Percentiles rank a stretch among this genome's conserved stretches.
phyloP scores from a whole-genome alignment of 1,140 invertebrate genomes.

The Zaprionus vittiger region DNA sequence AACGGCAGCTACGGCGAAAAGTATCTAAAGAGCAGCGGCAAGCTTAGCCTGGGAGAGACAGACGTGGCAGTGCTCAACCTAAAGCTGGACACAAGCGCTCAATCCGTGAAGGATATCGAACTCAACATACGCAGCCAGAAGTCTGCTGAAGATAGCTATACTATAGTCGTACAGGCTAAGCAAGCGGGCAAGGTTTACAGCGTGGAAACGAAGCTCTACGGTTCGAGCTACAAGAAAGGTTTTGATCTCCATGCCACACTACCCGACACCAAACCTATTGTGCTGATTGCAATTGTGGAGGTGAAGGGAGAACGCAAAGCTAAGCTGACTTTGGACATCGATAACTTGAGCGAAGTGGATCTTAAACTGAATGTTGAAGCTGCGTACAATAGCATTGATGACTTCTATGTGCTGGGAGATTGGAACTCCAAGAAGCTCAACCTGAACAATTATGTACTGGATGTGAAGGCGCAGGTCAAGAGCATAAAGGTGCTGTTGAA shows the following conservation, averaged over 20 bases:
- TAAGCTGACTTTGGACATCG: slow-evolving; percentile 85
- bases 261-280: slow-evolving; percentile 80
- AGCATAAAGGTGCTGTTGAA: slow-evolving; percentile 87
- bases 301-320: slow-evolving; percentile 86
- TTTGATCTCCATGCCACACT: slow-evolving; percentile 43
- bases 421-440: slow-evolving; percentile 89
- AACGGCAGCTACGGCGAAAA: slow-evolving; percentile 57
- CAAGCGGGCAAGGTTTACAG: slow-evolving; percentile 48
- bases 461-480: slow-evolving; percentile 88
- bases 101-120: slow-evolving; percentile 86
- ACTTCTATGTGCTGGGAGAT: slow-evolving; percentile 87
- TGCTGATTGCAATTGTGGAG: slow-evolving; percentile 86
- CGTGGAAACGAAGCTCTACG: slow-evolving; percentile 53
- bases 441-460: slow-evolving; percentile 88
- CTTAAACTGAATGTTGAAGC: slow-evolving; percentile 86
- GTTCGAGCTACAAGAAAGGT: slow-evolving; percentile 66
- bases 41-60: slow-evolving; percentile 28
- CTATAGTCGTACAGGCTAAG: slow-evolving; percentile 37
- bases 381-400: slow-evolving; percentile 87
- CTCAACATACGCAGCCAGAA: slow-evolving; percentile 86
- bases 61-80: slow-evolving; percentile 38
- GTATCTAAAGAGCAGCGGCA: slow-evolving; percentile 53
- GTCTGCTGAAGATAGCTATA: slow-evolving; percentile 84
- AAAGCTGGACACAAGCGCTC: slow-evolving; percentile 84
- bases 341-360: slow-evolving; percentile 85